These are phyloP conservation scores for Cephus spinipes DNA, from an alignment of 2,888 invertebrate species.

Conservation along the genomic window DNA sequence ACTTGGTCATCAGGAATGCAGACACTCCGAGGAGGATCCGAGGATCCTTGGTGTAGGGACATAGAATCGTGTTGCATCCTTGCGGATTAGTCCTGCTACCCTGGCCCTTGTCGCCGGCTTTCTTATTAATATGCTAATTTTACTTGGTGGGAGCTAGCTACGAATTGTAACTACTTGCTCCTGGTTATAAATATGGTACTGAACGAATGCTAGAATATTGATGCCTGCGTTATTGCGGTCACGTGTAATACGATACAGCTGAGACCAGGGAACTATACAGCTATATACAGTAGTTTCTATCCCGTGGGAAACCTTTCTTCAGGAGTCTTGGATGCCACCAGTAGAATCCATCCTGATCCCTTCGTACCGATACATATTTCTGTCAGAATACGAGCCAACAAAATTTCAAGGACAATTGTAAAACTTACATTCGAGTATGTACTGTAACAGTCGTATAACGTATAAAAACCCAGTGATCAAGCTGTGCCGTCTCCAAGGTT, in stretches of 20 bases:
- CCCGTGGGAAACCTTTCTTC: neutral
- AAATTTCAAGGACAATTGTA: neutral
- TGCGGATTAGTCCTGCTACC: slow-evolving; percentile 62
- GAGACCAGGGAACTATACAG: slow-evolving; percentile 57
- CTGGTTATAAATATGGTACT: neutral
- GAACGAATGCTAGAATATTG: neutral
- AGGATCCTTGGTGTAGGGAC: slow-evolving; percentile 46
- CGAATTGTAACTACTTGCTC: neutral
- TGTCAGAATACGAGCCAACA: neutral
- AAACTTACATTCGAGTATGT: neutral
- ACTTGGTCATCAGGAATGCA: slow-evolving; percentile 60
- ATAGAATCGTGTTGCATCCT: slow-evolving; percentile 30
- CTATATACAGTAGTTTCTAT: neutral
- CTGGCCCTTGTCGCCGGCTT: slow-evolving; percentile 64
- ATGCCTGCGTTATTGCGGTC: slow-evolving; percentile 44
- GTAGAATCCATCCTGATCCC: neutral
- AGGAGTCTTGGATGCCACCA: neutral
- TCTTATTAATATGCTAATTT: slow-evolving; percentile 68
- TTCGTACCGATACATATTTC: neutral
- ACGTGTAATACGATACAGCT: slow-evolving; percentile 65
- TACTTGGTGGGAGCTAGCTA: slow-evolving; percentile 22
- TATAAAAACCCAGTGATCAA: neutral
- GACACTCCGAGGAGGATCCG: slow-evolving; percentile 51
- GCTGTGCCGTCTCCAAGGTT: neutral
- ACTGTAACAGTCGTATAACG: neutral